Evolutionary conservation across 2,113 vertebrate species (phyloP), one percentile per base, ranked within the genome.

Genomic region (Esox niger): DNA sequence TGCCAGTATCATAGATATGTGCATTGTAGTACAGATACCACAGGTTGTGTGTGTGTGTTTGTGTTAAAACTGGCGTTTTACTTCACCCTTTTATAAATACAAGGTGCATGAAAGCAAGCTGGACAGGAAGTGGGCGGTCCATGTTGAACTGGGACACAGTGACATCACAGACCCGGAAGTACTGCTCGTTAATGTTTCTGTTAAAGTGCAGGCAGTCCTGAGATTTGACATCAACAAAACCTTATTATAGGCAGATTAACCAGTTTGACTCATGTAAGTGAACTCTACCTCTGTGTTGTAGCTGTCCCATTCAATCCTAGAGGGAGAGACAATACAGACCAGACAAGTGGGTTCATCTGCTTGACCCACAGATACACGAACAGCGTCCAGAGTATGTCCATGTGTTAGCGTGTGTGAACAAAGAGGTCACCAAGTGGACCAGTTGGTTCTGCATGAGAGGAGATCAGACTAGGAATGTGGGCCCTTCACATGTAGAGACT

Each of bases 141-240:
- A 56, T 78, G 62, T 17, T 43, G 56, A 69, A 38, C 75, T 82
- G 82, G 66, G 79, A 84, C 75, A 80, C 27, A 57, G 27, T 63
- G 43, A 38, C 79, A 49, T 82, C 79, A 74, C 62, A 79, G 29
- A 83, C 56, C 80, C 82, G 82, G 77, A 84, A 80, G 76, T 33
- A 20, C 15, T 43, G 38, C 38, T 17, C 17, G 38, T 43, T 43
- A 17, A 43, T 43, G 38, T 43, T 43, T 4, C 15, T 17, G 38
- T 17, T n/a, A 43, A 1, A 15, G 11, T 43, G 38, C 38, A 43
- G 13, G 15, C 11, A 15, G 38, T 10, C 38, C 15, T 43, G 38
- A 43, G 13, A 17, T 17, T 57, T 57, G 55, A 57, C 55, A 29
- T 29, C 5, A 43, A 43, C 38, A 43, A 43, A 43, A 10, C 38